Percentiles rank a stretch among this genome's conserved stretches.
These are phyloP conservation scores for Artemia sinica DNA, from an alignment of 2,888 invertebrate species.

Conservation along the genomic window DNA sequence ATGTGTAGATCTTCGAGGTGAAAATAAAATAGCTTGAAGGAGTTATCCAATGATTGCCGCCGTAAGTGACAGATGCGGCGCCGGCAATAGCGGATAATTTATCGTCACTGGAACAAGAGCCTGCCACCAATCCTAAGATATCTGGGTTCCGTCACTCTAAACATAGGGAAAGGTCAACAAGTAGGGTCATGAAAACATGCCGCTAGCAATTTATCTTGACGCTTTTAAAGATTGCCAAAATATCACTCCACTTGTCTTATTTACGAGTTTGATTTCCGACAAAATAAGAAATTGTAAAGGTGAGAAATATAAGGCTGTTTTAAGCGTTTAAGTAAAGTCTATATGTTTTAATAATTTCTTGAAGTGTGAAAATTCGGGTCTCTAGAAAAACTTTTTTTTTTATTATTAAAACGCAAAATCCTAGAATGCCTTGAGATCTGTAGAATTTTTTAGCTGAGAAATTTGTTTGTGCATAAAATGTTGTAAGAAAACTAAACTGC, in stretches of 20 bases:
- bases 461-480: no score
- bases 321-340: no score
- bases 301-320: no score
- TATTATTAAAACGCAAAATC: no score
- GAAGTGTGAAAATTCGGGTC: no score
- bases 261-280: constrained; percentile 11
- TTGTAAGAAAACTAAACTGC: no score
- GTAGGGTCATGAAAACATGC: constrained; percentile 1
- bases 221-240: constrained; percentile 10
- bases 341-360: no score
- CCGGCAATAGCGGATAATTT: background rate
- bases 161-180: constrained; percentile 11
- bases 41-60: background rate
- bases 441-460: no score
- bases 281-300: background rate
- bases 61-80: constrained; percentile 2
- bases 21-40: no score
- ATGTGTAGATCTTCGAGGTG: no score
- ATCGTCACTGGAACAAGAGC: background rate
- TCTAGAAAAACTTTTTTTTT: no score
- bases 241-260: background rate
- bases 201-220: constrained; percentile 14
- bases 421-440: no score
- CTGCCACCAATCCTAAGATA: constrained; percentile 1
- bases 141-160: constrained; percentile 12